A percentile compares a stretch with the other conserved stretches of the same genome.
Conservation (phyloP, 2,797 vertebrate genomes). For the Muscicapa striata region DNA sequence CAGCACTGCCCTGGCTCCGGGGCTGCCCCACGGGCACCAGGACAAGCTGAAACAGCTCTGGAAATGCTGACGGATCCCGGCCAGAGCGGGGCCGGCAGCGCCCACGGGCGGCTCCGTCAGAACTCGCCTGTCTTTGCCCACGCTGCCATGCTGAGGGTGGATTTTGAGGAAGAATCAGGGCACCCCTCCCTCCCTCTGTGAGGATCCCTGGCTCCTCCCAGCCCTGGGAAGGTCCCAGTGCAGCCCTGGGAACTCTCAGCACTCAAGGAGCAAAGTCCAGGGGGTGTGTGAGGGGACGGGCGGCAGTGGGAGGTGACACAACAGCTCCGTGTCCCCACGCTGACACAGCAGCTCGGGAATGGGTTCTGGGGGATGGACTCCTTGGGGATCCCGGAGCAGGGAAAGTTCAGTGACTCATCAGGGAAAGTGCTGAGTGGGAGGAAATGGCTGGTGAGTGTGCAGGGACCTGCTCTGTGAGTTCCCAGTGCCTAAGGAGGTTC, state of each 20-base stretch:
- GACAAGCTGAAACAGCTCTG: not conserved
- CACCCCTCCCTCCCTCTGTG: not conserved
- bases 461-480: not conserved
- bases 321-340: not conserved
- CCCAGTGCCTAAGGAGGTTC: not conserved
- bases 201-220: not conserved
- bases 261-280: not conserved
- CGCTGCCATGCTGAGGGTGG: not conserved
- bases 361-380: not conserved
- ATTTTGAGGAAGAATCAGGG: not conserved
- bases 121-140: not conserved
- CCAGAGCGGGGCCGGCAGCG: not conserved
- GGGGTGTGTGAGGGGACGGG: not conserved
- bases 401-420: not conserved
- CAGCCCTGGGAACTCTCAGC: not conserved
- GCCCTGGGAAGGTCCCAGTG: not conserved
- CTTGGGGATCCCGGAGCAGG: not conserved
- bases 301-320: not conserved
- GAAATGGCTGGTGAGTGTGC: not conserved
- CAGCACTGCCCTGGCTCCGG: not conserved
- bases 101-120: not conserved
- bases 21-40: not conserved
- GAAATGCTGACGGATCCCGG: not conserved
- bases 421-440: slow-evolving; percentile 1
- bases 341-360: not conserved